Conservation (phyloP, 2,888 invertebrate species). For the Leucophenga montana region DNA sequence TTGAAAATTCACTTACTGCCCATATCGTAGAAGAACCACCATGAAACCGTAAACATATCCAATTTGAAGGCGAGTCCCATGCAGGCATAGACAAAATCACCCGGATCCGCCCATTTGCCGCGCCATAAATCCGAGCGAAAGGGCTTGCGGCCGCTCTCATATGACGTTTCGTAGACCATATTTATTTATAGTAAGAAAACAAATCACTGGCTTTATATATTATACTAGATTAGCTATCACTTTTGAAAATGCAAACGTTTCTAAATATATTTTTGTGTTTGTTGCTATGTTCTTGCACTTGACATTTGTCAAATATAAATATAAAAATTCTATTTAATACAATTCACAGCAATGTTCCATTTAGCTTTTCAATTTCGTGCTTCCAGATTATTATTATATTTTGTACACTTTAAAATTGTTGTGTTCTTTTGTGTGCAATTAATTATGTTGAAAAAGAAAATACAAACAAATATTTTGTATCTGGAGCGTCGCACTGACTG, state of each 20-base stretch:
- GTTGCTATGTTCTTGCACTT: too few species aligned
- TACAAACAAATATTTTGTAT: too few species aligned
- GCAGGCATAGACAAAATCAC: slow-evolving; percentile 85
- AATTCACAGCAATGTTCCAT: neutral
- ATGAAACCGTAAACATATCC: slow-evolving; percentile 83
- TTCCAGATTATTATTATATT: too few species aligned
- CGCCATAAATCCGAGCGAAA: slow-evolving; percentile 70
- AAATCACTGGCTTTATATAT: too few species aligned
- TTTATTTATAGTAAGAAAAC: neutral
- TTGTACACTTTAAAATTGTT: too few species aligned
- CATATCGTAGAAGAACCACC: slow-evolving; percentile 56
- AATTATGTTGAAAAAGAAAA: too few species aligned
- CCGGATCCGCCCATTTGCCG: slow-evolving; percentile 83
- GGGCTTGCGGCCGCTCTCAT: slow-evolving; percentile 66
- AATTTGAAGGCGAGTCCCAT: slow-evolving; percentile 87
- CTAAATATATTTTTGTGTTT: too few species aligned
- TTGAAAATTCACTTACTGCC: slow-evolving; percentile 61
- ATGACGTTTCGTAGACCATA: slow-evolving; percentile 69
- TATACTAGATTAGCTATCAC: too few species aligned
- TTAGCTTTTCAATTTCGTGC: neutral
- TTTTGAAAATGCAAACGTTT: too few species aligned
- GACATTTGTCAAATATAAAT: neutral
- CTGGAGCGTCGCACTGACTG: too few species aligned
- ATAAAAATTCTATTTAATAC: neutral
- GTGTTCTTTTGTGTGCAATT: too few species aligned